Percentiles rank a stretch among this genome's conserved stretches.
Evolutionary conservation across 2,888 invertebrate genomes (phyloP).

Genomic region (Pollenia labialis): DNA sequence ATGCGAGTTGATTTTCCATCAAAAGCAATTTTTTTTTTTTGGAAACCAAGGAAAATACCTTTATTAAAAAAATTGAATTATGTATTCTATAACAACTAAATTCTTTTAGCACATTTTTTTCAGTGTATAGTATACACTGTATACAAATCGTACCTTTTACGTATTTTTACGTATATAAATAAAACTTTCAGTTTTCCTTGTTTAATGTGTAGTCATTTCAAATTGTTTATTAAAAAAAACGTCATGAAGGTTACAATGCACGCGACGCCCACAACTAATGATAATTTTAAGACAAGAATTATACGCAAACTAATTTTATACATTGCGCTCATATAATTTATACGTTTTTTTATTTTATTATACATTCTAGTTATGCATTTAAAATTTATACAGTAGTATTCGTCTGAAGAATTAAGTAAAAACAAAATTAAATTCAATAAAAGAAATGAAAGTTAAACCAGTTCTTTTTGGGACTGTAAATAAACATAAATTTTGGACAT

Average conservation of each 20-base stretch:
- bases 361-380: not conserved
- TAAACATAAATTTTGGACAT: conserved; percentile 30
- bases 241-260: conserved; percentile 64
- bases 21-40: too few species aligned
- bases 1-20: too few species aligned
- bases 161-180: not conserved
- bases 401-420: not conserved
- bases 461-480: not conserved
- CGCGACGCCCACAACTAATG: conserved; percentile 55
- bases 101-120: not conserved
- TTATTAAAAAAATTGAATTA: too few species aligned
- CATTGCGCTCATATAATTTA: not conserved
- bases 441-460: conserved; percentile 20
- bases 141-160: not conserved
- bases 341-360: too few species aligned
- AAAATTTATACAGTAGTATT: not conserved
- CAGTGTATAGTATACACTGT: too few species aligned
- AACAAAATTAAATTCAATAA: not conserved
- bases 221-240: conserved; percentile 42
- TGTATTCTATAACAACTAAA: too few species aligned
- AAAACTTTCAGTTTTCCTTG: conserved; percentile 53
- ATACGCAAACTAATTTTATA: not conserved
- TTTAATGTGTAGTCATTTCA: conserved; percentile 38
- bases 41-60: too few species aligned
- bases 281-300: not conserved